phyloP scores from a whole-genome alignment of 1,140 invertebrate species.

The Zaprionus camerounensis region DNA sequence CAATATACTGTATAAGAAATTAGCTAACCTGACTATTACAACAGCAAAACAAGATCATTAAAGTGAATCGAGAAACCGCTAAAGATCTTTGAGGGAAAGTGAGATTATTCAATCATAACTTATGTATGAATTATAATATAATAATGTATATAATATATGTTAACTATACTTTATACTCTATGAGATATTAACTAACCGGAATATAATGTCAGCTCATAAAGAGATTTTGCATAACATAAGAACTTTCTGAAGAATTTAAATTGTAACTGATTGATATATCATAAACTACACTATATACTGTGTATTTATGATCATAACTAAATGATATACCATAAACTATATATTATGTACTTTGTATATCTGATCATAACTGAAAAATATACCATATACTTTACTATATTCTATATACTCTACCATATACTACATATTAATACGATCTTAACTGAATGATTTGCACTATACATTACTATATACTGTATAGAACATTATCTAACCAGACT shows the following conservation, averaged over 20 bases:
- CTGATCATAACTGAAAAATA: not conserved
- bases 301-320: not conserved
- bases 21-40: not conserved
- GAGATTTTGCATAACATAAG: not conserved
- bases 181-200: too few relatives aligned
- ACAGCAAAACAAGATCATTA: not conserved
- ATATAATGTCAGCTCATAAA: too few relatives aligned
- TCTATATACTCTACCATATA: not conserved
- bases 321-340: not conserved
- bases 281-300: not conserved
- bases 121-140: too few relatives aligned
- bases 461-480: too few relatives aligned
- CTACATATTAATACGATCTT: not conserved
- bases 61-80: not conserved
- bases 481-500: too few relatives aligned
- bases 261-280: not conserved
- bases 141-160: too few relatives aligned
- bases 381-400: too few relatives aligned
- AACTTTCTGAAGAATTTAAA: not conserved
- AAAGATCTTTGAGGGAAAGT: not conserved
- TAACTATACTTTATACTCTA: too few relatives aligned
- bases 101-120: too few relatives aligned
- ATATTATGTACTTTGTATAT: too few relatives aligned
- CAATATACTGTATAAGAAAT: not conserved
- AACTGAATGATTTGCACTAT: too few relatives aligned